These are phyloP conservation scores for Chelonus insularis DNA, from an alignment of 1,140 invertebrate genomes.

Conservation along the genomic window DNA sequence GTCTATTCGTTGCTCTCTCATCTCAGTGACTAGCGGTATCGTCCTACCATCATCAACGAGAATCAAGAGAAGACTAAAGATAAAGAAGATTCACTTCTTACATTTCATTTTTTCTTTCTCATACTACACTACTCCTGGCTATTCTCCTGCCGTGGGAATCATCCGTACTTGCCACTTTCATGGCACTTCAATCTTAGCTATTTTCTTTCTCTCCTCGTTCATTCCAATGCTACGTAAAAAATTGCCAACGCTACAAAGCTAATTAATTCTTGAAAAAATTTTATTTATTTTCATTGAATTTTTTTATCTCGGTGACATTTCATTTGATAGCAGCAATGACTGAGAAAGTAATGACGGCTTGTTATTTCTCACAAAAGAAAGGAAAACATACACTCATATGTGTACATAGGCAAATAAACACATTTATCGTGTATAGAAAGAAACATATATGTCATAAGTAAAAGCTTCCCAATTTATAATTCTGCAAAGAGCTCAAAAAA, in stretches of 20 bases:
- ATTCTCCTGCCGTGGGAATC: background rate
- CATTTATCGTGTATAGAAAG: too few relatives aligned
- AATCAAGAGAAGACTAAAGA: background rate
- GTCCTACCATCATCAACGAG: conserved; percentile 5
- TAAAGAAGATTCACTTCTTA: conserved; percentile 12
- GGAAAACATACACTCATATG: too few relatives aligned
- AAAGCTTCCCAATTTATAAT: background rate
- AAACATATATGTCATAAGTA: background rate
- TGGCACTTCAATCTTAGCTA: background rate
- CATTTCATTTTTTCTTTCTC: conserved; percentile 14
- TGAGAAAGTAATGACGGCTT: too few relatives aligned
- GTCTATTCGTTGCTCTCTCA: conserved; percentile 17
- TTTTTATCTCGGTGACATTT: too few relatives aligned
- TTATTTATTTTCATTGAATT: too few relatives aligned
- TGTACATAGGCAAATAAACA: too few relatives aligned
- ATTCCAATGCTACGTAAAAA: background rate
- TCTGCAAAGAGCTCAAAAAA: background rate
- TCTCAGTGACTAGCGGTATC: conserved; percentile 21
- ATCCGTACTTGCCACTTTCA: background rate
- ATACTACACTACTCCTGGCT: background rate
- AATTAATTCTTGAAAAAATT: too few relatives aligned
- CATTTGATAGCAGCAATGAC: too few relatives aligned
- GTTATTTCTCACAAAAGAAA: too few relatives aligned
- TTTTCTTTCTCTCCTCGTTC: background rate
- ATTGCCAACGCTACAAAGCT: too few relatives aligned